phyloP scores from a whole-genome alignment of 2,888 invertebrate species.

The Branchellion lobata region DNA sequence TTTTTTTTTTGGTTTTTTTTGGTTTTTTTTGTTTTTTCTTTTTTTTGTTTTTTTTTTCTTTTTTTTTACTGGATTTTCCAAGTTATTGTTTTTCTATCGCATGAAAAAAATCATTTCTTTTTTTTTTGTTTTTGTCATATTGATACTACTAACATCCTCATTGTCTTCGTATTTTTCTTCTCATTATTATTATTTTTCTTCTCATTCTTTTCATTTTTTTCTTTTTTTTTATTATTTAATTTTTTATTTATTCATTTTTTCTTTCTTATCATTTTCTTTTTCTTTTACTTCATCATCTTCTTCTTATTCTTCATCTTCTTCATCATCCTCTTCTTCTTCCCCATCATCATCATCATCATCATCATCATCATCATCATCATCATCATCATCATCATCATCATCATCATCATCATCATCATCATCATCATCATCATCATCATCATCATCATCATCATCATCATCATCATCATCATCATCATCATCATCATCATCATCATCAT shows the following conservation, averaged over 20 bases:
- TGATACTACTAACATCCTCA: not conserved
- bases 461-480: slow-evolving; percentile 7
- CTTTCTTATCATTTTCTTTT: not conserved
- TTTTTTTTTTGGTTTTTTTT: not conserved
- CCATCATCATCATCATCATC: no score
- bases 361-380: slow-evolving; percentile 38
- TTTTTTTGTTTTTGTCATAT: not conserved
- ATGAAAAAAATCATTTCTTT: not conserved
- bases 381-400: slow-evolving; percentile 42
- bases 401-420: slow-evolving; percentile 43
- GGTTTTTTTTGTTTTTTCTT: not conserved
- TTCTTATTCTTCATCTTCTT: not conserved
- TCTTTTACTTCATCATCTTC: not conserved
- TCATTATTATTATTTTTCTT: not conserved
- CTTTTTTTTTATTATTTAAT: not conserved
- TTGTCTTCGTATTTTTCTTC: not conserved
- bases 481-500: not conserved
- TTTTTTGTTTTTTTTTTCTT: not conserved
- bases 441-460: slow-evolving; percentile 27
- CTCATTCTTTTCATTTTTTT: not conserved
- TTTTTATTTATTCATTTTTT: not conserved
- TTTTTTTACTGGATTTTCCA: not conserved
- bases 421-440: slow-evolving; percentile 43
- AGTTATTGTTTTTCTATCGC: not conserved
- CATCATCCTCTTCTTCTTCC: not conserved